Base-by-base conservation (phyloP, 2,113 vertebrate species). In the Cromileptes altivelis region DNA sequence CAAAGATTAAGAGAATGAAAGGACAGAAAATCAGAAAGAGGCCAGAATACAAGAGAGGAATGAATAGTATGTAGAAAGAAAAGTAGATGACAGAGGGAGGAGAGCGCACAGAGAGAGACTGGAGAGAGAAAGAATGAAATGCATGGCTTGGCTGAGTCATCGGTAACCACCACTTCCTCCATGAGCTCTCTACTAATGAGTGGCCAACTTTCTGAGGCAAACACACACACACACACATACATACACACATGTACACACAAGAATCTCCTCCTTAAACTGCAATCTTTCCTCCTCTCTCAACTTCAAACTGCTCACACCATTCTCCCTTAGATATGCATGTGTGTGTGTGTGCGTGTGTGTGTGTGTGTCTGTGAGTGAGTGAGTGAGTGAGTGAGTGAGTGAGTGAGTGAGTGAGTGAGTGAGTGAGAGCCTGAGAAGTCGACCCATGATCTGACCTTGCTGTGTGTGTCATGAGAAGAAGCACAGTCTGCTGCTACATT, bases 101-200 rank as follows among this genome's bases (percentile, higher is more conserved):
- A 74, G 52, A 49, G 57, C 2, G 10, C 65, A 55, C 60, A 56
- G 58, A 75, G 45, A 55, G 60, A 87, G 73, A 82, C 68, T 52
- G 69, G 87, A 75, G 78, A 82, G 69, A 88, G 85, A 84, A 64
- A 86, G 76, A 88, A 67, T 74, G 85, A 84, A 87, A 78, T 25
- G 75, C 84, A 86, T 75, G 82, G 82, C 69, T 80, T 60, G 85
- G 87, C 88, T 92, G 93, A 93, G 88, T 94, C 93, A 94, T 92
- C 84, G 27, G 79, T 82, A 85, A 90, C 81, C 70, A 92, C 85
- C 87, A 90, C 87, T 94, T 94, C 93, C 93, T 85, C 63, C 65
- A 37, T 79, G 37, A 84, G 62, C 86, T 81, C 74, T 86, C 75
- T 50, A 75, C 89, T 90, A 88, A 93, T 91, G 91, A 93, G 85